Percentiles rank a stretch among this genome's conserved stretches.
These are phyloP conservation scores for Tipula unca DNA, from an alignment of 2,888 invertebrate genomes.

Conservation along the genomic window DNA sequence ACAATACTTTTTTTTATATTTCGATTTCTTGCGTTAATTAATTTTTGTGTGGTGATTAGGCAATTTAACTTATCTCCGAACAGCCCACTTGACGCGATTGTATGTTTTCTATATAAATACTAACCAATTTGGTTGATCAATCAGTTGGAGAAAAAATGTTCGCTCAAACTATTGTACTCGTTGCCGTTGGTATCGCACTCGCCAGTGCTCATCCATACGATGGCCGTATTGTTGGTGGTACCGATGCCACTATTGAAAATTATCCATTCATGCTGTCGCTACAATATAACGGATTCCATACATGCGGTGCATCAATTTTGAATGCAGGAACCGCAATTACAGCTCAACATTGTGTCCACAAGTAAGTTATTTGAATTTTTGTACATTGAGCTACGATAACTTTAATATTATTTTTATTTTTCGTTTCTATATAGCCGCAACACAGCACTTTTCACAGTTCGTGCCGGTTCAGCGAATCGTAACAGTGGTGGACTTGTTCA, in stretches of 20 bases:
- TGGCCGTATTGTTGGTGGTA: constrained; percentile 28
- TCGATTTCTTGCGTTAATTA: neutral
- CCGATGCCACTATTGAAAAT: constrained; percentile 27
- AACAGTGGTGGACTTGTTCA: neutral
- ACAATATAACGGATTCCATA: neutral
- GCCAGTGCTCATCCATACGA: neutral
- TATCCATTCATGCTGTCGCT: constrained; percentile 31
- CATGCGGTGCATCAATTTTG: constrained; percentile 26
- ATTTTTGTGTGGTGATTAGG: neutral
- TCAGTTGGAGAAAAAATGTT: neutral
- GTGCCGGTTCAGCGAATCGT: neutral
- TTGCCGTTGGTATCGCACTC: neutral
- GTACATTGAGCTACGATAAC: too few relatives aligned
- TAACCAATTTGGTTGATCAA: neutral
- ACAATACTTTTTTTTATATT: neutral
- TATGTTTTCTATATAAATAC: neutral
- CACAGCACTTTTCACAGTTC: neutral
- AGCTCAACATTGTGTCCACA: constrained; percentile 27
- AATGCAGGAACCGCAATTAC: constrained; percentile 28
- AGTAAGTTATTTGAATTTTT: constrained; percentile 16
- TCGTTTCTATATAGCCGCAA: neutral
- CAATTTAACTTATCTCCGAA: neutral
- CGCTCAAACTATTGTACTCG: neutral
- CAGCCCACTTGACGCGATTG: neutral
- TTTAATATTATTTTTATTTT: neutral